phyloP scores from a whole-genome alignment of 2,797 vertebrate species.

The Craterocephalus amniculus region DNA sequence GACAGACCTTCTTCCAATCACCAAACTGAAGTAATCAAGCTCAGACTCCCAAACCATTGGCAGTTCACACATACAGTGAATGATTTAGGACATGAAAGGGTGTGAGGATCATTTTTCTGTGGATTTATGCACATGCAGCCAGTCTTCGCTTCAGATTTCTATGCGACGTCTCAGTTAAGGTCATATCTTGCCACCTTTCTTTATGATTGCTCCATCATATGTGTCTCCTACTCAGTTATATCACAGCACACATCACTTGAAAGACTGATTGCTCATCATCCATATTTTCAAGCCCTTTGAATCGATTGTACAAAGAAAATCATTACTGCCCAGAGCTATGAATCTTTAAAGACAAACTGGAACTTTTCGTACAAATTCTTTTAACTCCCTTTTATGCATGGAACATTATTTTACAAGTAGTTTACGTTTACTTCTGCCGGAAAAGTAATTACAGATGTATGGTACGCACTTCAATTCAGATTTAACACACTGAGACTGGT shows the following conservation, averaged over 20 bases:
- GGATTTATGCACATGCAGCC: constrained; percentile 22
- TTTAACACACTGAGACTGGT: background rate
- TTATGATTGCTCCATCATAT: constrained; percentile 22
- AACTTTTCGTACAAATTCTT: constrained; percentile 17
- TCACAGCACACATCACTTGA: constrained; percentile 6
- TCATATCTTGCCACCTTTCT: background rate
- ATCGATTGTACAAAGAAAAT: constrained; percentile 33
- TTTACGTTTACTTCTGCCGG: constrained; percentile 12
- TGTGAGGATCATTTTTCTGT: constrained; percentile 32
- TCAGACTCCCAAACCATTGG: constrained; percentile 42
- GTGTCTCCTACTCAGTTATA: constrained; percentile 7
- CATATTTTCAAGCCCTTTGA: constrained; percentile 23
- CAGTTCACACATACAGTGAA: constrained; percentile 20
- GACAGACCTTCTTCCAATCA: constrained; percentile 59
- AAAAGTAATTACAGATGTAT: constrained; percentile 13
- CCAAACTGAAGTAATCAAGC: constrained; percentile 57
- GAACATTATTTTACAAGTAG: constrained; percentile 15
- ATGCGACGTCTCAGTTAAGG: background rate
- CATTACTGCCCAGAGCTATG: constrained; percentile 20
- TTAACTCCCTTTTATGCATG: constrained; percentile 5
- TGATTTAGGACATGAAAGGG: constrained; percentile 51
- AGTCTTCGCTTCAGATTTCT: background rate
- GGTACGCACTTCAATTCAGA: constrained; percentile 7
- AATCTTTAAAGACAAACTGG: constrained; percentile 18
- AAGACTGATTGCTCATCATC: constrained; percentile 10